Evolutionary conservation across 2,113 vertebrate species (phyloP).

Genomic region (Phainopepla nitens): DNA sequence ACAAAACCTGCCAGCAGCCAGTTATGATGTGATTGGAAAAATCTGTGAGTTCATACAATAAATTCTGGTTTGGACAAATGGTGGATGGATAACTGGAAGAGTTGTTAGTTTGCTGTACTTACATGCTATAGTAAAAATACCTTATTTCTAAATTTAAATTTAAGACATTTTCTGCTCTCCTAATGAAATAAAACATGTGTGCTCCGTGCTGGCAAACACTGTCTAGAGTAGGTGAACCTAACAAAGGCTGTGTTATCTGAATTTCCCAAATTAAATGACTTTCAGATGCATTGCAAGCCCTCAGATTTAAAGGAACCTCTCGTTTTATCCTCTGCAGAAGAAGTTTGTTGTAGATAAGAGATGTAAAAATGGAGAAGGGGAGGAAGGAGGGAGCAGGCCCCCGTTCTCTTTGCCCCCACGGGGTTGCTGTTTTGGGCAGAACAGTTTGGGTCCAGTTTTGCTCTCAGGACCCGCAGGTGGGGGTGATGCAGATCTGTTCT

Average conservation of each 20-base stretch:
- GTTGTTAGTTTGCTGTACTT: not conserved
- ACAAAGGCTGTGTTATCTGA: not conserved
- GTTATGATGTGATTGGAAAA: not conserved
- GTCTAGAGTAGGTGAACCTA: not conserved
- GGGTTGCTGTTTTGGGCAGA: not conserved
- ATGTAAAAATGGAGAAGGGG: not conserved
- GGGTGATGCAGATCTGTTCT: not conserved
- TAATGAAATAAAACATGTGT: not conserved
- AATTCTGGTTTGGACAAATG: not conserved
- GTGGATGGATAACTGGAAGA: not conserved
- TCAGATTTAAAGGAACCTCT: not conserved
- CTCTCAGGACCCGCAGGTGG: not conserved
- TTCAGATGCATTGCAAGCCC: not conserved
- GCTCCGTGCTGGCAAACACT: not conserved
- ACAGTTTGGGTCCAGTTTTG: not conserved
- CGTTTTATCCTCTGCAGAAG: not conserved
- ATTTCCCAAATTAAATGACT: not conserved
- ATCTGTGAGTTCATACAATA: not conserved
- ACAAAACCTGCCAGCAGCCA: not conserved
- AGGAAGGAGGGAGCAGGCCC: not conserved
- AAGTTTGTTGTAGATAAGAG: not conserved
- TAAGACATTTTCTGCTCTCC: not conserved
- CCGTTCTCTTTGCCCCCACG: rapidly evolving
- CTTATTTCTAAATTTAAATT: not conserved
- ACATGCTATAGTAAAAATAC: not conserved